phyloP scores from a whole-genome alignment of 2,113 vertebrate species.

The Dicaeum eximium region DNA sequence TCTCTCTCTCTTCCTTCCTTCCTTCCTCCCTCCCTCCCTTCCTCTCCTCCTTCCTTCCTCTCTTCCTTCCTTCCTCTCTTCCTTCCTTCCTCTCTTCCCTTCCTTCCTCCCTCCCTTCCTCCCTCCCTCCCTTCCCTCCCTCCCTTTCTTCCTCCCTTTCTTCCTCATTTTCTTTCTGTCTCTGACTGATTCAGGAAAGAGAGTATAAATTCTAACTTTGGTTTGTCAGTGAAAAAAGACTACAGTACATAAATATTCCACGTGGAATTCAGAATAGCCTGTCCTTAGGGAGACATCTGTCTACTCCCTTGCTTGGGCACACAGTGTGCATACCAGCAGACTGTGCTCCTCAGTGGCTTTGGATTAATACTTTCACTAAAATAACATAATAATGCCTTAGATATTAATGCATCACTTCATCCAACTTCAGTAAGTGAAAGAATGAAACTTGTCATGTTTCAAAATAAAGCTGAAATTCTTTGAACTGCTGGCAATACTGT shows the following conservation, averaged over 20 bases:
- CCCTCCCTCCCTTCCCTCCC: too few species aligned
- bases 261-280: neutral
- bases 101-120: too few species aligned
- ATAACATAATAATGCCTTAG: neutral
- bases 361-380: neutral
- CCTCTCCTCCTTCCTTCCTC: too few species aligned
- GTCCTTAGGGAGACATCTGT: neutral
- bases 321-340: neutral
- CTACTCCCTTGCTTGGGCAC: neutral
- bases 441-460: neutral
- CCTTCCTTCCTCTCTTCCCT: neutral
- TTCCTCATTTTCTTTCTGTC: too few species aligned
- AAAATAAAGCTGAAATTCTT: slow-evolving; percentile 12
- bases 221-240: neutral
- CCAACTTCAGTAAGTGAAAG: slow-evolving; percentile 13
- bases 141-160: too few species aligned
- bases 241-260: neutral
- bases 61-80: neutral
- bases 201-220: neutral
- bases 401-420: neutral
- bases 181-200: neutral
- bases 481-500: neutral
- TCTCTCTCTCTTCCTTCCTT: neutral
- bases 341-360: neutral
- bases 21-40: neutral